Percentiles rank a stretch among this genome's conserved stretches.
These are phyloP conservation scores for Coenobita brevimanus DNA, from an alignment of 1,140 invertebrate species.

Conservation along the genomic window DNA sequence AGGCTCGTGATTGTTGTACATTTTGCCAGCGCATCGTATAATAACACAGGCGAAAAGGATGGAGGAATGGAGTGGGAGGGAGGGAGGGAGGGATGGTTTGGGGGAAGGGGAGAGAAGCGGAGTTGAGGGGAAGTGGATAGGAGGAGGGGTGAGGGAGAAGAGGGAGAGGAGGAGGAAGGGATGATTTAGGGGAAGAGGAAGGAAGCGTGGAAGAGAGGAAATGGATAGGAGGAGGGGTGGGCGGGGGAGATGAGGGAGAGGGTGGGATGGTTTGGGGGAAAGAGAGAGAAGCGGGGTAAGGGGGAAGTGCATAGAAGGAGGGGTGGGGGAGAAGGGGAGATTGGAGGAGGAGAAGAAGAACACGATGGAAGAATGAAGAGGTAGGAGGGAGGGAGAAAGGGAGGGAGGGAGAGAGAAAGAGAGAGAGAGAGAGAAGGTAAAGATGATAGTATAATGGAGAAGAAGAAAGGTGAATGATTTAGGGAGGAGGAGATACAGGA, in stretches of 20 bases:
- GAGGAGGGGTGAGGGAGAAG: too few relatives aligned
- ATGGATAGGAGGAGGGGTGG: not conserved
- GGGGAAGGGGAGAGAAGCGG: too few relatives aligned
- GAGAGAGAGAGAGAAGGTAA: not conserved
- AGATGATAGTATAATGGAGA: too few relatives aligned
- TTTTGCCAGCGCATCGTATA: too few relatives aligned
- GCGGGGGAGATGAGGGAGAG: not conserved
- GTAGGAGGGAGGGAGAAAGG: slow-evolving; percentile 8
- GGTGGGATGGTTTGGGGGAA: not conserved
- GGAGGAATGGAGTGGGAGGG: too few relatives aligned
- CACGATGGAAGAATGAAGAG: not conserved
- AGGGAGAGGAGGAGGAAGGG: too few relatives aligned
- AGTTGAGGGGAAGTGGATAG: too few relatives aligned
- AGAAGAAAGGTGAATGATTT: too few relatives aligned
- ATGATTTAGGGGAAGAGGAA: not conserved
- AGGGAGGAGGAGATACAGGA: not conserved
- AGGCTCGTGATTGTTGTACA: too few relatives aligned
- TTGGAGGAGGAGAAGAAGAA: not conserved
- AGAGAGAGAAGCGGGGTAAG: not conserved
- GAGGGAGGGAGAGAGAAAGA: not conserved
- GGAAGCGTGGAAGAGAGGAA: slow-evolving; percentile 1
- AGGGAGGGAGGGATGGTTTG: too few relatives aligned
- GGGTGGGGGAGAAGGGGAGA: not conserved
- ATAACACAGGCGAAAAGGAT: too few relatives aligned
- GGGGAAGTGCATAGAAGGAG: not conserved